Conservation (phyloP, 1,140 invertebrate genomes). For the Hydropsyche tenuis region DNA sequence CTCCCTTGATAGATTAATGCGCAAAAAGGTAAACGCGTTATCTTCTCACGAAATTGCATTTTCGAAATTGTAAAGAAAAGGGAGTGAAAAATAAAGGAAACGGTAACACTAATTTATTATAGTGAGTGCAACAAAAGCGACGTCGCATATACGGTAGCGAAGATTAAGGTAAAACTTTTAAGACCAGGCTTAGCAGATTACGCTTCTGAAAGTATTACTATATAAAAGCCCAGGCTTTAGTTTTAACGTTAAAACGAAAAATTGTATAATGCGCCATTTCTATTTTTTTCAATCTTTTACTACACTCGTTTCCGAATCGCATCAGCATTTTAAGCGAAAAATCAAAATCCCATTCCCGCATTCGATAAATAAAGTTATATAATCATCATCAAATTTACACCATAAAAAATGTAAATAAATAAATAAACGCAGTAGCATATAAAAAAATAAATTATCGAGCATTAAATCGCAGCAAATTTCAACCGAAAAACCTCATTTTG, state of each 20-base stretch:
- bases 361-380: no score
- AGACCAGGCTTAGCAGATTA: constrained; percentile 44
- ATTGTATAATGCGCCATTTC: background rate
- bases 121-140: constrained; percentile 1
- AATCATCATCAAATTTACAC: no score
- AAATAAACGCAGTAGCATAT: no score
- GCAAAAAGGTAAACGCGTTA: background rate
- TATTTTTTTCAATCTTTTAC: background rate
- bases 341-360: no score
- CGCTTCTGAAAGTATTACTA: constrained; percentile 31
- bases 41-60: background rate
- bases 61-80: background rate
- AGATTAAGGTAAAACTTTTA: constrained; percentile 46
- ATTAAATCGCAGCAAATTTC: no score
- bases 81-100: background rate
- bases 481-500: no score
- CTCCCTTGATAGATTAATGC: background rate
- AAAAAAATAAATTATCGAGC: no score
- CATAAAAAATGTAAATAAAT: no score
- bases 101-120: constrained; percentile 34
- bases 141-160: background rate
- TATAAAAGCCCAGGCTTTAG: constrained; percentile 37
- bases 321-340: background rate
- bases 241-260: constrained; percentile 38
- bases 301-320: no score